A percentile compares a stretch with the other conserved stretches of the same genome.
phyloP scores from a whole-genome alignment of 2,113 vertebrate genomes.

The Empidonax traillii region DNA sequence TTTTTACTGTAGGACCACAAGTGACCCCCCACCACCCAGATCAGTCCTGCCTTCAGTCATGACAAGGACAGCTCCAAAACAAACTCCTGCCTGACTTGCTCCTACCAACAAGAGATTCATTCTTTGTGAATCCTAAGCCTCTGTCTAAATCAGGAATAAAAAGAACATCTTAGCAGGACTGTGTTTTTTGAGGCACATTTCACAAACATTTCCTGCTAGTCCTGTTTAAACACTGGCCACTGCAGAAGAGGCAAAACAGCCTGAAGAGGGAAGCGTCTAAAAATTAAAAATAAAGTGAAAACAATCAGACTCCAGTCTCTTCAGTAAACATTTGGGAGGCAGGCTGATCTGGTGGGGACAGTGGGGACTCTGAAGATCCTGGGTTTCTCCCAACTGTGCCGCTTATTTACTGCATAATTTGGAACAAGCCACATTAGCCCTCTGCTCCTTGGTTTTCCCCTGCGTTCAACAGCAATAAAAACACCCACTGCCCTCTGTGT shows the following conservation, averaged over 20 bases:
- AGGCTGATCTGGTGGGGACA: background rate
- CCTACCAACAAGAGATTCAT: conserved; percentile 22
- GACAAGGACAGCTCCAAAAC: conserved; percentile 17
- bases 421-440: background rate
- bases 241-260: conserved; percentile 20
- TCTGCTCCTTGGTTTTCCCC: background rate
- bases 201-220: conserved; percentile 47
- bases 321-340: conserved; percentile 22
- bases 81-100: background rate
- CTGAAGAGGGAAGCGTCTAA: background rate
- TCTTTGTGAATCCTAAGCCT: conserved; percentile 29
- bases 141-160: conserved; percentile 44
- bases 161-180: conserved; percentile 26
- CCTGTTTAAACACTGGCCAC: conserved; percentile 50
- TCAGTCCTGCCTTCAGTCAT: background rate
- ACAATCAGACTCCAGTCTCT: conserved; percentile 44
- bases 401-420: conserved; percentile 1
- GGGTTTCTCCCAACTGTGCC: background rate
- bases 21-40: background rate
- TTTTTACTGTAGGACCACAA: background rate
- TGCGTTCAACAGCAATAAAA: background rate
- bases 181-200: conserved; percentile 38
- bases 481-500: background rate
- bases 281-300: conserved; percentile 41
- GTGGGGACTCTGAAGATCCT: background rate